These are phyloP conservation scores for Macrosteles quadrilineatus DNA, from an alignment of 1,140 invertebrate species.

Conservation along the genomic window DNA sequence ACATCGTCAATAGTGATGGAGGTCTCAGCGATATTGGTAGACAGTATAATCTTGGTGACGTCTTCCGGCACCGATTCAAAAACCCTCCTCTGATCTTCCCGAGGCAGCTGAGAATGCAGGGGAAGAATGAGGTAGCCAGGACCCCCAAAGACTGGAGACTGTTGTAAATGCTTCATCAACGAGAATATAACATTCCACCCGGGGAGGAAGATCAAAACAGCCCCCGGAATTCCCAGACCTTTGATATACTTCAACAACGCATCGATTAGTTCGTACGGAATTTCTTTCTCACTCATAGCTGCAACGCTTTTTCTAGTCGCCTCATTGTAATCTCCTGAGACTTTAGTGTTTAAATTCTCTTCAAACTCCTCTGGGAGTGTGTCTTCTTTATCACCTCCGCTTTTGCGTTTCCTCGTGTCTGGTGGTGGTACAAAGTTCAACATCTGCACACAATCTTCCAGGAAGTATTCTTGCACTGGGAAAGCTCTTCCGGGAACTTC, in stretches of 20 bases:
- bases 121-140: conserved; percentile 72
- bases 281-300: conserved; percentile 82
- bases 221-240: conserved; percentile 70
- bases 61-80: conserved; percentile 74
- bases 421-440: conserved; percentile 76
- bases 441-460: conserved; percentile 87
- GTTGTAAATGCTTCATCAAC: conserved; percentile 81
- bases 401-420: conserved; percentile 67
- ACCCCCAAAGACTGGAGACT: conserved; percentile 74
- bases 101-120: conserved; percentile 86
- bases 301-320: conserved; percentile 72
- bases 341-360: conserved; percentile 76
- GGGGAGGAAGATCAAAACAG: conserved; percentile 89
- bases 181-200: conserved; percentile 96
- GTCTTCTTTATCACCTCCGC: conserved; percentile 62
- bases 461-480: conserved; percentile 84
- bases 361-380: conserved; percentile 61
- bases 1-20: conserved; percentile 97
- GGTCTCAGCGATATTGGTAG: conserved; percentile 92
- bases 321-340: conserved; percentile 54
- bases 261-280: conserved; percentile 91
- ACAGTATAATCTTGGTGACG: conserved; percentile 82
- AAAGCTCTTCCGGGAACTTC: conserved; percentile 77
- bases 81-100: conserved; percentile 87
- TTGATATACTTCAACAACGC: conserved; percentile 77